A percentile compares a stretch with the other conserved stretches of the same genome.
These are phyloP conservation scores for Agrypnus murinus DNA, from an alignment of 2,888 invertebrate genomes.

Conservation along the genomic window DNA sequence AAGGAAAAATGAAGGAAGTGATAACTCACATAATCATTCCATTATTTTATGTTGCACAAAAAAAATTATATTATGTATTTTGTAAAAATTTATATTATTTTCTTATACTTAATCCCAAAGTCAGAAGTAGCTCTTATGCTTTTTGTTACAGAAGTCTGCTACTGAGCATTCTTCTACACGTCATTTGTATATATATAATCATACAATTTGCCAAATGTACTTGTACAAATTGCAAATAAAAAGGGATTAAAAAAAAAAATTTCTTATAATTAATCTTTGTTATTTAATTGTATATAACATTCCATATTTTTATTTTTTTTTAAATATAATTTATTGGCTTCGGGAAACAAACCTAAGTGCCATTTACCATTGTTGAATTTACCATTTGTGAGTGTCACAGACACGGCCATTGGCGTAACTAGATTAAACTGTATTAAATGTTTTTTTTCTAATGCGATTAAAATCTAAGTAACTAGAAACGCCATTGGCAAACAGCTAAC, in stretches of 20 bases:
- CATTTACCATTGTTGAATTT: conserved; percentile 49
- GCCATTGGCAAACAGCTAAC: conserved; percentile 29
- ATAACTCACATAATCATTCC: conserved; percentile 39
- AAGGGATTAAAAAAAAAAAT: too few species aligned
- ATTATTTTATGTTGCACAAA: conserved; percentile 23
- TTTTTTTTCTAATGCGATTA: not conserved
- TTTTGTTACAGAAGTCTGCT: too few species aligned
- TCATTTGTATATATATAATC: too few species aligned
- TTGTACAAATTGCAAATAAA: too few species aligned
- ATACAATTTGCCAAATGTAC: too few species aligned
- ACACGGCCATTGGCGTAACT: conserved; percentile 29
- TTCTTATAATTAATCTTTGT: conserved; percentile 26
- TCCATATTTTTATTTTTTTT: conserved; percentile 39
- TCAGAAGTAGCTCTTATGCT: too few species aligned
- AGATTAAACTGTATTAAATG: not conserved
- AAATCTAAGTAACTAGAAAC: not conserved
- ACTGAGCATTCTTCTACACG: too few species aligned
- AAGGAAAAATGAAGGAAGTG: conserved; percentile 1
- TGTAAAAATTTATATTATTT: conserved; percentile 37
- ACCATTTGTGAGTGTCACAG: conserved; percentile 34
- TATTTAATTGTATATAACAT: conserved; percentile 51
- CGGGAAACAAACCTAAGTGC: conserved; percentile 56
- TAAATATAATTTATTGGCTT: conserved; percentile 52
- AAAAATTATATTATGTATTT: conserved; percentile 29
- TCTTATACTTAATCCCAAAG: conserved; percentile 21